Base-by-base conservation (phyloP, 1,140 invertebrate genomes). In the Ips typographus region DNA sequence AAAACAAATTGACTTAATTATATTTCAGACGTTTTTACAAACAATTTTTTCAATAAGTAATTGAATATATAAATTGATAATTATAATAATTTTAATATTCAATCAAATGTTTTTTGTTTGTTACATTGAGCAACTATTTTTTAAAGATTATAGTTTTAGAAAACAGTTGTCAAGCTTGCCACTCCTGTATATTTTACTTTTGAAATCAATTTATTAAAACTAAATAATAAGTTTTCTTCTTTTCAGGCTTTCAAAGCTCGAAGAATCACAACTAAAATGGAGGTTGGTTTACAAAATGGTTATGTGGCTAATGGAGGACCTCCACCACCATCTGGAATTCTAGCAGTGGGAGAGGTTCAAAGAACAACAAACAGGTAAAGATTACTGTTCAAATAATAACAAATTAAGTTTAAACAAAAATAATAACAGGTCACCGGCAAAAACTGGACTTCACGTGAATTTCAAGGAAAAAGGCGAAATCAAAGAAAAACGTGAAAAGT, bases 401-500 rank as follows among this genome's bases (percentile, higher is more conserved):
- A 22, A 22, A 22, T 22, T 22, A 22, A 22, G 0, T 22, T 22
- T 36, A 8, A 55, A 7, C 5, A 55, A 55, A 2, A n/a, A 37
- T 7, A 38, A 38, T 65, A 37, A 2, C 37, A 82, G 86, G 40
- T 92, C 89, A 77, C 91, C 89, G 38, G 89, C 90, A 62, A 90
- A 91, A 78, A 84, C 89, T 51, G 91, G 90, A 75, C 85, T 94
- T 40, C 91, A 94, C 76, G 93, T 95, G 65, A 93, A 93, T 78
- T 95, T 95, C 80, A 92, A 88, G 71, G 91, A 94, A 75, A 93
- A 93, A 80, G 91, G 90, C 39, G 85, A 87, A 74, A 85, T 94
- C 37, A 94, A 94, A 80, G 92, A 94, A 79, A 87, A 91, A 36
- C 83, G 93, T 43, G 94, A 96, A 82, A 96, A 96, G 82, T 98